Percentiles rank a stretch among this genome's conserved stretches.
phyloP scores from a whole-genome alignment of 2,888 invertebrate genomes.

The Leptothorax acervorum region DNA sequence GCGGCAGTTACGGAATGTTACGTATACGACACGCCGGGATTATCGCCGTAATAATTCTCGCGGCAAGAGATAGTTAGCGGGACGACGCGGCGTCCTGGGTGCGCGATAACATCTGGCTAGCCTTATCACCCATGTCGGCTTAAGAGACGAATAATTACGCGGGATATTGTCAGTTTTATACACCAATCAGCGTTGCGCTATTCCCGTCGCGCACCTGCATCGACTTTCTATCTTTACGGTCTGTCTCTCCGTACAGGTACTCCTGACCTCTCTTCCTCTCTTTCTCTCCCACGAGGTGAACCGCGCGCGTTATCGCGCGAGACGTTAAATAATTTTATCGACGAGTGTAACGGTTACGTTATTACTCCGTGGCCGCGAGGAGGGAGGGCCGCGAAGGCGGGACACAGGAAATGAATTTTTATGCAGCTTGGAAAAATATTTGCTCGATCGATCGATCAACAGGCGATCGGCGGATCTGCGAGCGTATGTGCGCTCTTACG shows the following conservation, averaged over 20 bases:
- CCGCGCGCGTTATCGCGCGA: slow-evolving; percentile 30
- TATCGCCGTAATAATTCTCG: slow-evolving; percentile 32
- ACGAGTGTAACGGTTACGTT: slow-evolving; percentile 41
- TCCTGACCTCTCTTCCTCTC: background rate
- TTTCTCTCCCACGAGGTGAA: background rate
- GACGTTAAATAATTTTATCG: slow-evolving; percentile 40
- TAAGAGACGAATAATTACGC: slow-evolving; percentile 26
- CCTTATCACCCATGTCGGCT: slow-evolving; percentile 31
- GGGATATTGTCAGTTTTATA: slow-evolving; percentile 35
- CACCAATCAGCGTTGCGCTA: slow-evolving; percentile 34
- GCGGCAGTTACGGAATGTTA: background rate
- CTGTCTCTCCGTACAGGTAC: slow-evolving; percentile 21
- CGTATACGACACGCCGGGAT: background rate
- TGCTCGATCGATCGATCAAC: background rate
- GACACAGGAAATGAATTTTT: background rate
- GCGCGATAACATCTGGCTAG: background rate
- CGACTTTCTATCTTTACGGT: slow-evolving; percentile 46
- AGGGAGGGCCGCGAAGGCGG: background rate
- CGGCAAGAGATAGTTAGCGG: background rate
- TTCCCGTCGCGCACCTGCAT: slow-evolving; percentile 43
- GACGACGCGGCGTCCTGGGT: background rate
- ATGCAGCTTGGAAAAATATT: background rate
- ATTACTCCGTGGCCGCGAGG: background rate
- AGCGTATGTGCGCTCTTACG: background rate
- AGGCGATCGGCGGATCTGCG: background rate